A percentile compares a stretch with the other conserved stretches of the same genome.
These are phyloP conservation scores for Leptopilina drosophilae DNA, from an alignment of 2,888 invertebrate species.

Conservation along the genomic window DNA sequence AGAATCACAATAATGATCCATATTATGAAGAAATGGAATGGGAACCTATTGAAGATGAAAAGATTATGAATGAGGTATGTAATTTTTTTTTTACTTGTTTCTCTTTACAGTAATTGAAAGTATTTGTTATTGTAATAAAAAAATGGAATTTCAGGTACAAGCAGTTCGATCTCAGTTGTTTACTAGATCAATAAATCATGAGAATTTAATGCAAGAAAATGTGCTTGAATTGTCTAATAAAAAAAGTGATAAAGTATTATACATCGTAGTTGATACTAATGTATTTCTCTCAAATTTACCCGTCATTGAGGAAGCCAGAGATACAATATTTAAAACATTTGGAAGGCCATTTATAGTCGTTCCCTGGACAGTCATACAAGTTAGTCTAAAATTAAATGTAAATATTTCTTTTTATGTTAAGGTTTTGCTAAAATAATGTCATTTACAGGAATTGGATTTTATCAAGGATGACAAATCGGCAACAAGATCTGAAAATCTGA, in stretches of 20 bases:
- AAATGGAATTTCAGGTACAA: constrained; percentile 61
- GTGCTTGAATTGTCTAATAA: constrained; percentile 54
- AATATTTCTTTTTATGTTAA: constrained; percentile 13
- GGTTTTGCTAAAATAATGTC: constrained; percentile 37
- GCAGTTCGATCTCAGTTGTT: constrained; percentile 66
- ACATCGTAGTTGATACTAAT: constrained; percentile 75
- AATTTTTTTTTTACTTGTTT: constrained; percentile 18
- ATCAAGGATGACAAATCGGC: constrained; percentile 70
- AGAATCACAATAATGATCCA: constrained; percentile 46
- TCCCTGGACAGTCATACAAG: constrained; percentile 74
- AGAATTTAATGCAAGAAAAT: constrained; percentile 55
- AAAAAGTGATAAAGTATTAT: constrained; percentile 58
- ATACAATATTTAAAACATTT: constrained; percentile 63
- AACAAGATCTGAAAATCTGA: constrained; percentile 59
- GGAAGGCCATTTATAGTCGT: constrained; percentile 69
- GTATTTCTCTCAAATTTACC: constrained; percentile 73
- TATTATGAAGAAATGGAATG: constrained; percentile 75
- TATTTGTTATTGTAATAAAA: too few species aligned
- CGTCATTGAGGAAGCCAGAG: constrained; percentile 66
- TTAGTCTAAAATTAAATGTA: constrained; percentile 50
- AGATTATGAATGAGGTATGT: constrained; percentile 68
- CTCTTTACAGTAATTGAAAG: neutral
- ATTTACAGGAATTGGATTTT: constrained; percentile 72
- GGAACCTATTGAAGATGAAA: constrained; percentile 73
- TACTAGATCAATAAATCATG: constrained; percentile 46